A percentile compares a stretch with the other conserved stretches of the same genome.
Conservation (phyloP, 2,113 vertebrate species). For the Procavia capensis region DNA sequence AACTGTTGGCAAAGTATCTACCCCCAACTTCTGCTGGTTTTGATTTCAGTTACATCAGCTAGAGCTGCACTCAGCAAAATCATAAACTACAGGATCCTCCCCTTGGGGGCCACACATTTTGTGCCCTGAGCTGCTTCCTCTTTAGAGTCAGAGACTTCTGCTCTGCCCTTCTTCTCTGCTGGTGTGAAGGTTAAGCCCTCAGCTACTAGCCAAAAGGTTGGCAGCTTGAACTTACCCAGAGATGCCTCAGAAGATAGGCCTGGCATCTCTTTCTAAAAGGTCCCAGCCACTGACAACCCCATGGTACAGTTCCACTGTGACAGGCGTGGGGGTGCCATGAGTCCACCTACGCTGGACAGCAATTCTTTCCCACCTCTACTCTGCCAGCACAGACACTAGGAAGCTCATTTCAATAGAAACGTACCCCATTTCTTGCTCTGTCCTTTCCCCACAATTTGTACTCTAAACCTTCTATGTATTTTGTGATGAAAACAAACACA, state of each 20-base stretch:
- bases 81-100: neutral
- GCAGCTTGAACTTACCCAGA: neutral
- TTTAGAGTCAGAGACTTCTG: neutral
- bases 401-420: neutral
- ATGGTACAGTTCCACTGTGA: neutral
- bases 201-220: neutral
- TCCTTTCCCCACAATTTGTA: neutral
- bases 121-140: neutral
- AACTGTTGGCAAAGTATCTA: neutral
- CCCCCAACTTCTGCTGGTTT: neutral
- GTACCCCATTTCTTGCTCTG: neutral
- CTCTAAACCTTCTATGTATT: constrained; percentile 14
- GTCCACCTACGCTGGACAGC: too few species aligned
- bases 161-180: neutral
- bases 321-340: too few species aligned
- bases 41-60: neutral
- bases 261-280: neutral
- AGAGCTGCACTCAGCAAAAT: neutral
- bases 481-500: neutral
- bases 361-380: neutral
- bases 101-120: neutral
- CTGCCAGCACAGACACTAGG: neutral
- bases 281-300: neutral
- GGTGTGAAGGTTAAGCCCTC: neutral
- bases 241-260: neutral